A percentile compares a stretch with the other conserved stretches of the same genome.
Evolutionary conservation across 2,797 vertebrate species (phyloP).

Genomic region (Rhinatrema bivittatum): DNA sequence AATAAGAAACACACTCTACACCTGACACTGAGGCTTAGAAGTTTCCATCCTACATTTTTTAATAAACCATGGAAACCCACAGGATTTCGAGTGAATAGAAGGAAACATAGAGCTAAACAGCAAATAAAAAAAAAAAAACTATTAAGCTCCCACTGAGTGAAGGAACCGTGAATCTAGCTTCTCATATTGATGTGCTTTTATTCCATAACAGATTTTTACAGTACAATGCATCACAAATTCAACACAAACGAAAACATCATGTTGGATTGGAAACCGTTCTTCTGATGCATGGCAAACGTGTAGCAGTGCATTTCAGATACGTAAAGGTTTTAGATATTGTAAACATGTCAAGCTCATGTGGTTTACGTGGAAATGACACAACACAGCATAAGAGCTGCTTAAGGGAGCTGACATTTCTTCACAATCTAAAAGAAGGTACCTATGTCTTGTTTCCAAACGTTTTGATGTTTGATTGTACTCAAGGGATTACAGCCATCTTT

Average conservation of each 20-base stretch:
- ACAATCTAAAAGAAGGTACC: neutral
- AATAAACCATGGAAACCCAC: neutral
- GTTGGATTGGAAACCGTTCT: neutral
- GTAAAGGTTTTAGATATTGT: neutral
- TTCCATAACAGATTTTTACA: neutral
- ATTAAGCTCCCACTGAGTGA: neutral
- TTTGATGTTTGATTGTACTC: constrained; percentile 5
- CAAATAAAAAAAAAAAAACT: constrained; percentile 4
- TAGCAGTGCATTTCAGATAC: neutral
- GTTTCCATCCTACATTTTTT: neutral
- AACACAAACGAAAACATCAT: neutral
- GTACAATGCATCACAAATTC: neutral
- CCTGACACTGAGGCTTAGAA: too few species aligned
- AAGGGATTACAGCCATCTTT: neutral
- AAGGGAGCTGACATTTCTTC: neutral
- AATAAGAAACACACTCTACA: too few species aligned
- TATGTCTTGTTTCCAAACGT: neutral
- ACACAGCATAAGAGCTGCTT: neutral
- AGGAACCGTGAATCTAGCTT: neutral
- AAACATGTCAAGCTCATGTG: neutral
- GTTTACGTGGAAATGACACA: neutral
- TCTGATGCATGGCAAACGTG: neutral
- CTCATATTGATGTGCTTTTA: neutral
- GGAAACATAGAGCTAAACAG: neutral
- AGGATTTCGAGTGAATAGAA: neutral